Evolutionary conservation across 2,888 invertebrate genomes (phyloP).

Genomic region (Metopia argyrocephala): DNA sequence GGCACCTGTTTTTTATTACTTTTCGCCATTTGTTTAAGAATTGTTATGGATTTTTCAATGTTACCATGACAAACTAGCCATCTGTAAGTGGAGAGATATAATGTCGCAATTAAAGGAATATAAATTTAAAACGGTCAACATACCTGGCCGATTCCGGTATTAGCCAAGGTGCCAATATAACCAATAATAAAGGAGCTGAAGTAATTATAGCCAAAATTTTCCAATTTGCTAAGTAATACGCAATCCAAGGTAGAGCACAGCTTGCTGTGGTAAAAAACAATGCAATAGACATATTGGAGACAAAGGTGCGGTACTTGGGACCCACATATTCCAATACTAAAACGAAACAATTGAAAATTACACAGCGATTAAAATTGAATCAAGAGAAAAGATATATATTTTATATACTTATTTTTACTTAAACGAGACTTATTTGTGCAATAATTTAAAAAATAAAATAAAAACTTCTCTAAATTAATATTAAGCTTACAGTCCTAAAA

Average conservation of each 20-base stretch:
- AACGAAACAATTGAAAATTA: neutral
- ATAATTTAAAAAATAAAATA: too few relatives aligned
- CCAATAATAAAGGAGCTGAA: slow-evolving; percentile 85
- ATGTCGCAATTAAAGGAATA: too few relatives aligned
- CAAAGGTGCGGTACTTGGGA: slow-evolving; percentile 91
- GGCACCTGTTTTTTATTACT: slow-evolving; percentile 86
- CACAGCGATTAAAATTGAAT: too few relatives aligned
- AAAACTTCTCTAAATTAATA: too few relatives aligned
- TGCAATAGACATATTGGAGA: slow-evolving; percentile 94
- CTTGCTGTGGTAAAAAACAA: slow-evolving; percentile 90
- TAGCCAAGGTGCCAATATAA: slow-evolving; percentile 85
- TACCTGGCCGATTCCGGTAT: slow-evolving; percentile 92
- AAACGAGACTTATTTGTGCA: too few relatives aligned
- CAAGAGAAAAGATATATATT: too few relatives aligned
- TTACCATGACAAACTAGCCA: slow-evolving; percentile 92
- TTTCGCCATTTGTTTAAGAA: slow-evolving; percentile 87
- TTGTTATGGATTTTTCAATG: slow-evolving; percentile 86
- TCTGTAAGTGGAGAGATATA: slow-evolving; percentile 75
- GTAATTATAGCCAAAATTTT: slow-evolving; percentile 84
- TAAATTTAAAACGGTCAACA: neutral
- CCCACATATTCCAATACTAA: slow-evolving; percentile 92
- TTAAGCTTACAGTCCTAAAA: too few relatives aligned
- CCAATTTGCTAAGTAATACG: slow-evolving; percentile 88
- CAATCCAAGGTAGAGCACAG: slow-evolving; percentile 89
- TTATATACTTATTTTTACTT: too few relatives aligned